phyloP scores from a whole-genome alignment of 2,797 vertebrate genomes.

The Protonibea diacanthus region DNA sequence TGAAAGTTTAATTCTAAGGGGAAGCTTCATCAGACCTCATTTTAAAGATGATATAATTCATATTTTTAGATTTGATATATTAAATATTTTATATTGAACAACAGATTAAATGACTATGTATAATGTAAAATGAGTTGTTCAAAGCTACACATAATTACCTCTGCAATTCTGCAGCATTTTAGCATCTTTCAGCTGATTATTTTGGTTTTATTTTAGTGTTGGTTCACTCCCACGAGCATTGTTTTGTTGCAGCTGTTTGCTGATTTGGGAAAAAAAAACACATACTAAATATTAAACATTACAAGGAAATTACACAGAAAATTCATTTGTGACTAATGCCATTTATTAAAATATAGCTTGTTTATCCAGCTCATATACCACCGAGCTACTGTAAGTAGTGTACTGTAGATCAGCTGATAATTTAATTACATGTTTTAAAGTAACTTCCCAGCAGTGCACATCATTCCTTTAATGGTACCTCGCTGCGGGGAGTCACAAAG shows the following conservation, averaged over 20 bases:
- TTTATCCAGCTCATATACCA: not conserved
- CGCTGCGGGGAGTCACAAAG: conserved; percentile 41
- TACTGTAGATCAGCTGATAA: conserved; percentile 27
- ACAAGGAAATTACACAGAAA: no score
- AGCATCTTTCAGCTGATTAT: not conserved
- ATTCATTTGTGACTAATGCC: no score
- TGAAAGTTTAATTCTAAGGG: no score
- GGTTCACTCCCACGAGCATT: not conserved
- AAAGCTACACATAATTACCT: no score
- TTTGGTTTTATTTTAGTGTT: not conserved
- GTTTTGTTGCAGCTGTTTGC: not conserved
- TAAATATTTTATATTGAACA: not conserved
- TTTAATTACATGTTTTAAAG: conserved; percentile 43
- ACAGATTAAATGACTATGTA: not conserved
- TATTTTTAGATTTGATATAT: not conserved
- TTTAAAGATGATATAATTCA: not conserved
- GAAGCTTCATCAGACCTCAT: not conserved
- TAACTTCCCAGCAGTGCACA: conserved; percentile 30
- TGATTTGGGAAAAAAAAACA: not conserved
- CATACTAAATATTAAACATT: no score
- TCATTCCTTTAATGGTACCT: conserved; percentile 40
- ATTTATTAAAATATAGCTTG: not conserved
- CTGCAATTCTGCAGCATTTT: not conserved
- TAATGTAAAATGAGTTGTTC: not conserved
- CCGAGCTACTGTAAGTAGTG: conserved; percentile 43